Conservation (phyloP, 2,888 invertebrate species). For the Dastarcus helophoroides region DNA sequence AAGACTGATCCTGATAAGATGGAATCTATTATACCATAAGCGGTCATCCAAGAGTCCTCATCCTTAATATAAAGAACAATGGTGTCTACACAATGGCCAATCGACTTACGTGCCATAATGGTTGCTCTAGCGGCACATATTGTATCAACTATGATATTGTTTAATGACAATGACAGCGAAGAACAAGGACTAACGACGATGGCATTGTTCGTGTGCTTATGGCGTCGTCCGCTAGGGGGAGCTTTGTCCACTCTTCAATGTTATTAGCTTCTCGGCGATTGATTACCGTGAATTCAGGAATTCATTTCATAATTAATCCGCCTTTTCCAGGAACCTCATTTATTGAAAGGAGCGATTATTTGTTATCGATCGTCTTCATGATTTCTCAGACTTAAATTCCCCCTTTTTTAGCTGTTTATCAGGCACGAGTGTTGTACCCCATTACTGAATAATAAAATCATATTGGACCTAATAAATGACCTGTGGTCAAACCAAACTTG, state of each 20-base stretch:
- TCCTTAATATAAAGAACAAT: constrained; percentile 36
- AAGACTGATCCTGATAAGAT: too few relatives aligned
- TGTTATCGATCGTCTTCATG: too few relatives aligned
- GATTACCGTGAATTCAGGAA: constrained; percentile 27
- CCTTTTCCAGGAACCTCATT: constrained; percentile 15
- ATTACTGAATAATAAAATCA: too few relatives aligned
- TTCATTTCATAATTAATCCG: constrained; percentile 33
- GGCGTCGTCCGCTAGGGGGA: constrained; percentile 24
- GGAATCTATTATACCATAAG: too few relatives aligned
- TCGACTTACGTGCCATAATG: constrained; percentile 38
- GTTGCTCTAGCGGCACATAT: constrained; percentile 33
- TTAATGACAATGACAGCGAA: constrained; percentile 36
- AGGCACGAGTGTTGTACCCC: too few relatives aligned
- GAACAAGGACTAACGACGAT: constrained; percentile 31
- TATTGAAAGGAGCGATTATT: too few relatives aligned
- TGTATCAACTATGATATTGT: constrained; percentile 38
- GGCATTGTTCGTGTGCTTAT: constrained; percentile 25
- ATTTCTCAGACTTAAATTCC: too few relatives aligned
- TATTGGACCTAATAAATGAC: too few relatives aligned
- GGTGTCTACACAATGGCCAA: constrained; percentile 34
- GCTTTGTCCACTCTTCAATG: constrained; percentile 19
- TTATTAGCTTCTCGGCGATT: constrained; percentile 29
- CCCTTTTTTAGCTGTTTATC: too few relatives aligned
- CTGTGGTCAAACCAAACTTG: too few relatives aligned
- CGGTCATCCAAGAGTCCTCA: constrained; percentile 14